phyloP scores from a whole-genome alignment of 2,888 invertebrate species.

The Zonitis immaculata region DNA sequence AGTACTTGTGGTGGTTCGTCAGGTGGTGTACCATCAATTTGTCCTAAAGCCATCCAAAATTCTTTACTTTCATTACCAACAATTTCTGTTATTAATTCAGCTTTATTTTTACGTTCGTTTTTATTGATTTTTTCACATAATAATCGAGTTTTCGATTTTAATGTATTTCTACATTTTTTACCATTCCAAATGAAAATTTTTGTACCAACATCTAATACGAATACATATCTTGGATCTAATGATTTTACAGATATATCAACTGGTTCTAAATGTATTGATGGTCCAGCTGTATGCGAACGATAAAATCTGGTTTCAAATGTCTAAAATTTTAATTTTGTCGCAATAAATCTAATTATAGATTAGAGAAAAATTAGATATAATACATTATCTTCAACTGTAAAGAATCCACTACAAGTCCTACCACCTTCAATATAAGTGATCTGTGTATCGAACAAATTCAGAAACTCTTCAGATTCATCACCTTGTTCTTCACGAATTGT shows the following conservation, averaged over 20 bases:
- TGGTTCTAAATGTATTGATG: slow-evolving; percentile 83
- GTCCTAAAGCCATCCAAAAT: slow-evolving; percentile 76
- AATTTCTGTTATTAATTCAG: slow-evolving; percentile 79
- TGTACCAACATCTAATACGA: slow-evolving; percentile 81
- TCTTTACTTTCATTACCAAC: slow-evolving; percentile 78
- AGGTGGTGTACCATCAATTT: slow-evolving; percentile 52
- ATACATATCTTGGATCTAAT: slow-evolving; percentile 88
- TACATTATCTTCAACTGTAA: slow-evolving; percentile 88
- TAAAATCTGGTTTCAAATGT: slow-evolving; percentile 80
- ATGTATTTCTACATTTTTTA: slow-evolving; percentile 77
- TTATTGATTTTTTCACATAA: slow-evolving; percentile 99
- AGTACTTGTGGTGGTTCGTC: slow-evolving; percentile 48
- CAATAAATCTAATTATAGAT: not conserved
- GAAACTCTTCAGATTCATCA: slow-evolving; percentile 95
- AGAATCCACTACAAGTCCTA: slow-evolving; percentile 96
- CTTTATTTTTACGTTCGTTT: slow-evolving; percentile 92
- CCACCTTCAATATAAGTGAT: slow-evolving; percentile 96
- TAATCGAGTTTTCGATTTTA: slow-evolving; percentile 82
- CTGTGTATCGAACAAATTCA: slow-evolving; percentile 83
- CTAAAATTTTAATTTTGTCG: slow-evolving; percentile 47
- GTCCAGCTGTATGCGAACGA: slow-evolving; percentile 83
- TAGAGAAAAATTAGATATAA: not conserved
- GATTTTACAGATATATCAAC: slow-evolving; percentile 67
- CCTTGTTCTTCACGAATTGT: slow-evolving; percentile 96
- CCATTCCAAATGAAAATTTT: slow-evolving; percentile 91